These are phyloP conservation scores for Temnothorax unifasciatus DNA, from an alignment of 2,888 invertebrate genomes.

Conservation along the genomic window DNA sequence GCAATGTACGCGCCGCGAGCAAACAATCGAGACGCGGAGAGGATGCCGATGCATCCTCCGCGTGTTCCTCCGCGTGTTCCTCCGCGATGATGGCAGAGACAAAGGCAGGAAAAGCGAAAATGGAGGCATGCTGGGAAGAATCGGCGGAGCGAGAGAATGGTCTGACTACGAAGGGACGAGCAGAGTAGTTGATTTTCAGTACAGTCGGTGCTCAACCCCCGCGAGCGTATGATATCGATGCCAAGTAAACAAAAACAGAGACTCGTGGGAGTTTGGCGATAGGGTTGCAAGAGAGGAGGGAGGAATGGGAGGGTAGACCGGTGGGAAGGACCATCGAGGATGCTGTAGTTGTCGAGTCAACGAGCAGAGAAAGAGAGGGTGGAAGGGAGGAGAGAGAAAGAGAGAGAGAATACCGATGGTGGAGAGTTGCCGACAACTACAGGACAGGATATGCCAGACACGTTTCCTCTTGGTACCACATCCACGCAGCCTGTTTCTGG, in stretches of 20 bases:
- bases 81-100: slow-evolving; percentile 15
- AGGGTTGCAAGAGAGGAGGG: slow-evolving; percentile 36
- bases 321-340: slow-evolving; percentile 12
- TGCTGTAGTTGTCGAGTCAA: slow-evolving; percentile 1
- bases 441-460: slow-evolving; percentile 65
- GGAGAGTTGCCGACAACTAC: slow-evolving; percentile 51
- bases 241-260: slow-evolving; percentile 71
- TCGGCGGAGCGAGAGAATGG: neutral
- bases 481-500: slow-evolving; percentile 65
- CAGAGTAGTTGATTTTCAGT: slow-evolving; percentile 70
- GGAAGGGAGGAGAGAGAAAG: neutral
- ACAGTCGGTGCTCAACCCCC: slow-evolving; percentile 59
- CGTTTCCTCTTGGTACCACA: slow-evolving; percentile 70
- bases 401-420: neutral
- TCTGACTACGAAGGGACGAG: slow-evolving; percentile 44
- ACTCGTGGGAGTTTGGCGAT: slow-evolving; percentile 44
- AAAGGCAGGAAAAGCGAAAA: slow-evolving; percentile 27
- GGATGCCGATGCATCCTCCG: slow-evolving; percentile 9
- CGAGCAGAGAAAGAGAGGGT: slow-evolving; percentile 2
- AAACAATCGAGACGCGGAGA: slow-evolving; percentile 7
- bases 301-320: slow-evolving; percentile 34
- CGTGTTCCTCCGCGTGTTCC: neutral
- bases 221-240: slow-evolving; percentile 61
- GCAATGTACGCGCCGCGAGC: slow-evolving; percentile 6
- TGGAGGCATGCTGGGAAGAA: neutral